phyloP scores from a whole-genome alignment of 2,797 vertebrate species.

The Petrocephalus schoutedeni region DNA sequence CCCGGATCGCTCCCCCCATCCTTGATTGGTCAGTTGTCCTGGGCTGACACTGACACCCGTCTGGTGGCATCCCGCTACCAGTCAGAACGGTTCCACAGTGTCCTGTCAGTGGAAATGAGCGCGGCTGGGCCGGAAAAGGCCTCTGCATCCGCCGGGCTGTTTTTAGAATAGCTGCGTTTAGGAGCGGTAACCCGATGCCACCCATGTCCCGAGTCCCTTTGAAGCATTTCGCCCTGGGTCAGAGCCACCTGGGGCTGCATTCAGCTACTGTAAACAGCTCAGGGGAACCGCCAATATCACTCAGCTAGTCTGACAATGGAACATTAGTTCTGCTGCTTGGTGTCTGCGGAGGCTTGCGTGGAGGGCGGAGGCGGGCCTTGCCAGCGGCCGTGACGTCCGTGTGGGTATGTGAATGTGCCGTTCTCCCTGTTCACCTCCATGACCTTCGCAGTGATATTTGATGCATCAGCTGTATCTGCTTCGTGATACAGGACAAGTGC shows the following conservation, averaged over 20 bases:
- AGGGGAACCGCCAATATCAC: not conserved
- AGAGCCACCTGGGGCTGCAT: not conserved
- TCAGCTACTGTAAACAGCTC: not conserved
- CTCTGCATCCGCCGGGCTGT: not conserved
- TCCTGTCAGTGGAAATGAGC: not conserved
- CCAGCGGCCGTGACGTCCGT: not conserved
- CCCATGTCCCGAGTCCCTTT: not conserved
- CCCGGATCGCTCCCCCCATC: not conserved
- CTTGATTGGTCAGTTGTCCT: not conserved
- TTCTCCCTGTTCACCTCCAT: not conserved
- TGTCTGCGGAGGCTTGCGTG: not conserved
- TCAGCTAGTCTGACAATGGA: not conserved
- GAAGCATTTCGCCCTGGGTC: not conserved
- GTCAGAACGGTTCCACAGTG: not conserved
- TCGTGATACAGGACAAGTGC: not conserved
- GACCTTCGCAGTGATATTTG: not conserved
- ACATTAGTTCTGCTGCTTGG: not conserved
- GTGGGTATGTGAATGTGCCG: not conserved
- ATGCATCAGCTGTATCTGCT: not conserved
- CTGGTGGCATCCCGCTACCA: not conserved
- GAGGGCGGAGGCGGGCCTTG: not conserved
- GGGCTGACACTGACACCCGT: not conserved
- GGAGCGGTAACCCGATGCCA: not conserved
- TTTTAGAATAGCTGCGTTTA: slow-evolving; percentile 10
- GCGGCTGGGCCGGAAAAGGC: not conserved